Evolutionary conservation across 2,888 invertebrate genomes (phyloP), one percentile per base, ranked within the genome.

Genomic region (Eupithecia exiguata): DNA sequence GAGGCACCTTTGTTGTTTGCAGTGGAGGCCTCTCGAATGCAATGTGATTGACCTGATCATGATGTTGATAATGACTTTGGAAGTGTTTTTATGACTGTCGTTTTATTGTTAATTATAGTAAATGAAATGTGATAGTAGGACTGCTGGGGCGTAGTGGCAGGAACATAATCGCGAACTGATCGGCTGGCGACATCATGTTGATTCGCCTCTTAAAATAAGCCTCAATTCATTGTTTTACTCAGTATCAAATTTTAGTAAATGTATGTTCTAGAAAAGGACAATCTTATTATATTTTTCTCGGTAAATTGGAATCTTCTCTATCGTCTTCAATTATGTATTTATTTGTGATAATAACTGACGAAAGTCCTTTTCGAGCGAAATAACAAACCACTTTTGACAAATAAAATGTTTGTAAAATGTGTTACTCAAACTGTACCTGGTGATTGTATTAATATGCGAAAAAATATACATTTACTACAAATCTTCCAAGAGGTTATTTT

Each of bases 381-480:
- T 83, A 83, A 77, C 86, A 87, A 86, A 85, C 84, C 82, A 82
- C 82, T 86, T 53, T 21, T 91, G 92, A 92, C 91, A 87, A 88
- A 86, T 86, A 84, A 84, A 83, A 87, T 89, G 88, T 92, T 92
- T 91, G 90, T 91, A 90, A 89, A 90, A 91, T 88, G 89, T 91
- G 88, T 90, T 89, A 92, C 92, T 92, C 90, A 88, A 92, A 88
- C 91, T 92, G 94, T 94, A 94, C 94, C 94, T 94, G 94, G 92
- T 92, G 92, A 92, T 92, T 92, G 92, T 93, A 92, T 92, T 91
- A 86, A 92, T 91, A 93, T 90, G 89, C 87, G 92, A 71, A 94
- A 94, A 71, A 94, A 94, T 94, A 93, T 93, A 93, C 92, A 92
- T 94, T 94, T 94, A 93, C 94, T 92, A 93, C 92, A 92, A 94